These are phyloP conservation scores for Acanthoscelides obtectus DNA, from an alignment of 2,888 invertebrate genomes.

Conservation along the genomic window DNA sequence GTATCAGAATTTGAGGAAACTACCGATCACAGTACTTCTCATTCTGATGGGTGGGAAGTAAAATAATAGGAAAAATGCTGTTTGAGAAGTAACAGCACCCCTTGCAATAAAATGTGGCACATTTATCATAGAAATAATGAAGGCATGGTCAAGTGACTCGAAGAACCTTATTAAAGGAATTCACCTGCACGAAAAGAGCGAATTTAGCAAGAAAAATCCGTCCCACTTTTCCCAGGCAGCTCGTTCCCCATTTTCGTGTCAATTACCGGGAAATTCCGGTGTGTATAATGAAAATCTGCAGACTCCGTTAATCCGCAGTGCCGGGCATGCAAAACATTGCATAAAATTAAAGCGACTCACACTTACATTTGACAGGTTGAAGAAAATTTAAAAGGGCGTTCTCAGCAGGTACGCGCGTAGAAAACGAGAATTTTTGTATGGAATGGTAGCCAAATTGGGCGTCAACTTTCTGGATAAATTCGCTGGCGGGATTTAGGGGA, in stretches of 20 bases:
- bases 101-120: background rate
- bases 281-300: background rate
- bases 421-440: background rate
- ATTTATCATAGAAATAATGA: background rate
- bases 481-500: background rate
- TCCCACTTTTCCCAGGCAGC: background rate
- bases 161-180: background rate
- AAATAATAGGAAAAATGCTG: too few species aligned
- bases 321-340: background rate
- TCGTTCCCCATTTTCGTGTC: background rate
- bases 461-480: background rate
- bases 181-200: background rate
- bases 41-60: too few species aligned
- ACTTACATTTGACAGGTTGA: background rate
- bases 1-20: too few species aligned
- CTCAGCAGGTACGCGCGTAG: background rate
- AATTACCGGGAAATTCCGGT: background rate
- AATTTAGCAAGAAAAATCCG: background rate
- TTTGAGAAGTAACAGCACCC: too few species aligned
- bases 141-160: background rate
- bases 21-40: too few species aligned
- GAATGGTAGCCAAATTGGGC: background rate
- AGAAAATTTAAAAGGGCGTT: background rate
- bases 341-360: background rate
- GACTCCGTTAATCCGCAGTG: background rate